Base-by-base conservation (phyloP, 2,888 invertebrate genomes). In the Frankliniella intonsa region DNA sequence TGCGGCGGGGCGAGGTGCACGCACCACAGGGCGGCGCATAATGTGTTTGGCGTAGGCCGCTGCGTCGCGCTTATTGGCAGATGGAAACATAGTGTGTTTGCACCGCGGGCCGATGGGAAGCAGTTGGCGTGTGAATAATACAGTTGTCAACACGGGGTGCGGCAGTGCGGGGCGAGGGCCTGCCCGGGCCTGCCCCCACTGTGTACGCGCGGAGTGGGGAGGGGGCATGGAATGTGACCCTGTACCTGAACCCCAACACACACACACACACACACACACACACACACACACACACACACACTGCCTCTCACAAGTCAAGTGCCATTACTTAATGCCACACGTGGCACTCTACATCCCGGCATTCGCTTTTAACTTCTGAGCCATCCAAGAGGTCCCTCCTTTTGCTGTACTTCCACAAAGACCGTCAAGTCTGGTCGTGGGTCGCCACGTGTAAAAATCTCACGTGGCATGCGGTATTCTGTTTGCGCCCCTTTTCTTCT, bases 131-230 rank as follows among this genome's bases (percentile, higher is more conserved):
- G 62, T 62, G 12, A 22, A 22, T 76, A 69, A n/a, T 69, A 22
- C 69, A 76, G 69, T 76, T 76, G 69, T 76, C 69, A 76, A 25
- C 69, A 76, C 69, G n/a, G 62, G 7, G 62, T 3, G 62, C 62
- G 62, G 17, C 14, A 17, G 55, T 55, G 51, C 55, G 3, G 55
- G 2, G 55, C 55, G 55, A 55, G 55, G 8, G n/a, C n/a, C n/a
- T n/a, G n/a, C 3, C 5, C 14, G 55, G 55, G 19, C 17, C 55
- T 19, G 55, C 55, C 14, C 55, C 55, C 38, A 38, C 2, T 38
- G 38, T 38, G 38, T 38, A 14, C 55, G 11, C 55, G 55, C 55
- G 38, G 38, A 38, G 5, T 38, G 38, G 38, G 38, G 38, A 3
- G 38, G 38, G 38, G 55, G 55, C 14, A 14, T 19, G 14, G 17